Conservation (phyloP, 92 coral and sea anemone genomes). For the Palythoa grandiflora region DNA sequence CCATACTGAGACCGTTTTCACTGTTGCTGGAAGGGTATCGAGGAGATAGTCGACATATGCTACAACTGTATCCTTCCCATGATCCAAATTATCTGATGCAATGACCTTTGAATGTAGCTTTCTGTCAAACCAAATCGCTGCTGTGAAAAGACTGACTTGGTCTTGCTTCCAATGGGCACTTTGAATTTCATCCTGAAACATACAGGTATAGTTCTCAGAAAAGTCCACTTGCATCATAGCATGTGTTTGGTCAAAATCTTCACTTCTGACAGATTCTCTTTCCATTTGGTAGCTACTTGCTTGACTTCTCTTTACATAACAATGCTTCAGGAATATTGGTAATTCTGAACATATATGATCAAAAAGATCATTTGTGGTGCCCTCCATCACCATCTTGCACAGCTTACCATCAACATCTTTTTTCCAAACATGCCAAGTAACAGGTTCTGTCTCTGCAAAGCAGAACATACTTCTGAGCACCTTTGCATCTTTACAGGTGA, state of each 20-base stretch:
- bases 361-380: constrained; percentile 58
- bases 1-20: constrained; percentile 56
- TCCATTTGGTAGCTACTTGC: constrained; percentile 58
- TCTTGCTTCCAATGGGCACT: constrained; percentile 65
- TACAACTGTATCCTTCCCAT: constrained; percentile 62
- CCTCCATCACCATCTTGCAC: constrained; percentile 44
- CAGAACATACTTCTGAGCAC: constrained; percentile 49
- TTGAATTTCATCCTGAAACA: constrained; percentile 57
- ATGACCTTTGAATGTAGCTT: constrained; percentile 56
- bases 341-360: constrained; percentile 49
- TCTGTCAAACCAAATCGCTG: constrained; percentile 52
- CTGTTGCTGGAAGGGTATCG: constrained; percentile 50
- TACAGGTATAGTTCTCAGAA: constrained; percentile 66
- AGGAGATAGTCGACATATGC: constrained; percentile 62
- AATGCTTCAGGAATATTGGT: constrained; percentile 59
- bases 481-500: constrained; percentile 51
- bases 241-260: constrained; percentile 42
- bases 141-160: constrained; percentile 54
- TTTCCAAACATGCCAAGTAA: constrained; percentile 59
- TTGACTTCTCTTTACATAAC: constrained; percentile 55
- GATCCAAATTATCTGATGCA: constrained; percentile 62
- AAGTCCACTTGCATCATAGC: constrained; percentile 65
- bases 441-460: constrained; percentile 43
- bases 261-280: constrained; percentile 45
- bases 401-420: constrained; percentile 49